Conservation (phyloP, 1,140 invertebrate species). For the Hycleus phaleratus region DNA sequence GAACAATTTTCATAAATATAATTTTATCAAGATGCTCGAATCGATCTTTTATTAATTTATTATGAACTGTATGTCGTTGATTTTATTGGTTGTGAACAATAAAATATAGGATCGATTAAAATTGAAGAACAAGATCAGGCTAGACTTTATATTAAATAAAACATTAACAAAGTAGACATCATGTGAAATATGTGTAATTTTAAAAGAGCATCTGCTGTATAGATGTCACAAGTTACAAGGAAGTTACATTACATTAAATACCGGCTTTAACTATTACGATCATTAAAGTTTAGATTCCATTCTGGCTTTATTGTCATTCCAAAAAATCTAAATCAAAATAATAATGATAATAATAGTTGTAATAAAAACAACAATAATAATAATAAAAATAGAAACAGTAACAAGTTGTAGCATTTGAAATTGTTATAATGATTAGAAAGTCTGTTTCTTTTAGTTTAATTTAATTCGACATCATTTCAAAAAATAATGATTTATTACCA, state of each 20-base stretch:
- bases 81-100: not conserved
- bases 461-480: slow-evolving; percentile 9
- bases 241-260: no score
- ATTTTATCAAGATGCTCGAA: not conserved
- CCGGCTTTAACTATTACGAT: no score
- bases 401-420: no score
- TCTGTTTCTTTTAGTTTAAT: not conserved
- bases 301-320: no score
- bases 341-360: no score
- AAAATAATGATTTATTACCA: slow-evolving; percentile 11
- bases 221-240: slow-evolving; percentile 5
- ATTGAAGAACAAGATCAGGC: not conserved
- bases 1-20: not conserved
- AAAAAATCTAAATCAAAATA: no score
- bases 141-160: slow-evolving; percentile 16
- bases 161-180: slow-evolving; percentile 17
- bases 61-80: not conserved
- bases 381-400: no score
- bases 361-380: no score
- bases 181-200: slow-evolving; percentile 17
- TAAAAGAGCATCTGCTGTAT: slow-evolving; percentile 9
- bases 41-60: not conserved
- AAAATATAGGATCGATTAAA: not conserved
- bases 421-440: no score
- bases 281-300: no score